Base-by-base conservation (phyloP, 1,140 invertebrate genomes). In the Venturia canescens region DNA sequence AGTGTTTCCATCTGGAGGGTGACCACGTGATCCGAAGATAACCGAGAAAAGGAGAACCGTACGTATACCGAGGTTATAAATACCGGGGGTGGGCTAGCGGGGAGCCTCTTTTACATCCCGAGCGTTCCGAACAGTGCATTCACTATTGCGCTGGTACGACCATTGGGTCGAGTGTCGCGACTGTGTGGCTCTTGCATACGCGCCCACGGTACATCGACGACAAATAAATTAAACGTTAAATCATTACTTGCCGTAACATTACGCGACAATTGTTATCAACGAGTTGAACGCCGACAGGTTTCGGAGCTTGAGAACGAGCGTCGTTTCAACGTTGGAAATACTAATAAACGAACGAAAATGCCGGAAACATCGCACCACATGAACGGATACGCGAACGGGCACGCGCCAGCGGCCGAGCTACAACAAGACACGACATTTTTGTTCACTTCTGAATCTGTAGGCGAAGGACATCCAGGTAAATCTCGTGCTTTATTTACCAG, bases 371-470 rank as follows among this genome's bases (percentile, higher is more conserved):
- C 94, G 86, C 93, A 94, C 90, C 90, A 91, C 84, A 95, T 94
- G 91, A 96, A 96, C 93, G 95, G 96, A 90, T 95, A 95, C 89
- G 92, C 93, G 78, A 96, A 96, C 91, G 96, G 96, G 83, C 94
- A 96, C 91, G 92, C 93, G 88, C 92, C 93, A 83, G 91, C 92
- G 83, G 92, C 93, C 31, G 96, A 97, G 88, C 94, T 96, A 89
- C 95, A 95, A 87, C 95, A 97, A 91, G 96, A 95, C 87, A 96
- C 97, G 86, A 95, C 95, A 85, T 99, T 99, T 92, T 94, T 99
- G 38, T 99, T 99, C 92, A 99, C 98, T 69, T 99, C 98, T 27
- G 99, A 99, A 94, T 99, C 98, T 71, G 99, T 99, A 76, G 98
- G 98, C 87, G 99, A 99, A 93, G 98, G 98, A 87, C 98, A 99